phyloP scores from a whole-genome alignment of 1,140 invertebrate species.

The Lordiphosa stackelbergi region DNA sequence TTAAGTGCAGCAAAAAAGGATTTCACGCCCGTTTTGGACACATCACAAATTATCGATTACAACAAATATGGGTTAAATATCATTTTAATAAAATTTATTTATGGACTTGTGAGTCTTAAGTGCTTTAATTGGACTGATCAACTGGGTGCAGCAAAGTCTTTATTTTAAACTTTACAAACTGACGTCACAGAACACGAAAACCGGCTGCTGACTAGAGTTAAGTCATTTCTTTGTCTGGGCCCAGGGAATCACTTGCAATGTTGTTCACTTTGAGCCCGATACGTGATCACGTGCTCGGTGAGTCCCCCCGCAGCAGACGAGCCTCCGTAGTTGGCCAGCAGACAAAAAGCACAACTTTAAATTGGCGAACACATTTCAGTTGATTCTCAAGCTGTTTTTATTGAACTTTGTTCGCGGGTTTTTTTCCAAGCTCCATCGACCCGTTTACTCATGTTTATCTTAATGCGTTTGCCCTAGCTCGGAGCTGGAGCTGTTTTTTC shows the following conservation, averaged over 20 bases:
- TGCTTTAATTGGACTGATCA: conserved; percentile 47
- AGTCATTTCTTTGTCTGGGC: conserved; percentile 7
- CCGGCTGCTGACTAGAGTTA: conserved; percentile 5
- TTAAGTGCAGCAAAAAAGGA: conserved; percentile 17
- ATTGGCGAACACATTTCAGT: conserved; percentile 6
- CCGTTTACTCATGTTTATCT: conserved; percentile 59
- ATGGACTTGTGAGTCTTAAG: conserved; percentile 54
- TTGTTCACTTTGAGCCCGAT: conserved; percentile 5
- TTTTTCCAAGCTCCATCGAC: conserved; percentile 6
- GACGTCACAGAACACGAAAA: conserved; percentile 6
- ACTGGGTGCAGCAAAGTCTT: conserved; percentile 39
- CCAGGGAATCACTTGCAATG: conserved; percentile 11
- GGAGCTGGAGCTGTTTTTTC: conserved; percentile 16
- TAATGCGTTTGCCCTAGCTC: conserved; percentile 18
- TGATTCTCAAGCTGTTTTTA: neutral
- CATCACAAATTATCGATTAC: conserved; percentile 22
- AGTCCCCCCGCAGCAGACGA: conserved; percentile 4
- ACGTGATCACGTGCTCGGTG: conserved; percentile 7
- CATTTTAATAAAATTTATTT: conserved; percentile 57
- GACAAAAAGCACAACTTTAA: conserved; percentile 1
- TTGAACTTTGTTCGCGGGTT: conserved; percentile 11
- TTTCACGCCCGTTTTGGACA: conserved; percentile 37
- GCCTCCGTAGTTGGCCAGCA: conserved; percentile 4
- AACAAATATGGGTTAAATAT: conserved; percentile 71
- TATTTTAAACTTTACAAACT: conserved; percentile 19